These are phyloP conservation scores for Corydoras maculifer DNA, from an alignment of 2,113 vertebrate genomes.

Conservation along the genomic window DNA sequence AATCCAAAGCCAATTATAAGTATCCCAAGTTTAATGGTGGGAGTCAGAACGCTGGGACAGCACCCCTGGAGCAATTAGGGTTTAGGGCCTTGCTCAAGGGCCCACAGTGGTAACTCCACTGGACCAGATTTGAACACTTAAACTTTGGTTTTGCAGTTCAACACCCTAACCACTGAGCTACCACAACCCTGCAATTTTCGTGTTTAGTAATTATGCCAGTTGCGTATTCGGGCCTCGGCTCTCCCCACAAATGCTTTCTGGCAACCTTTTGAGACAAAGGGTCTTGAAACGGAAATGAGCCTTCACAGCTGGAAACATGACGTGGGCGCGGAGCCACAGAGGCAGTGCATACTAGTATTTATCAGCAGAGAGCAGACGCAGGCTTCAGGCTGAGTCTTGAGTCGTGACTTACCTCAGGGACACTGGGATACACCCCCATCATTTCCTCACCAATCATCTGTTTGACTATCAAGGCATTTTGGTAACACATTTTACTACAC, in stretches of 20 bases:
- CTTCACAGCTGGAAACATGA: conserved; percentile 25
- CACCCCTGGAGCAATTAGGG: no score
- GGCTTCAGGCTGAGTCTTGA: conserved; percentile 27
- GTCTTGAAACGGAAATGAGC: conserved; percentile 12
- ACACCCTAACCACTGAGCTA: no score
- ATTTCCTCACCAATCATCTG: neutral
- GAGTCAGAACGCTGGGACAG: no score
- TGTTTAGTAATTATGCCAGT: neutral
- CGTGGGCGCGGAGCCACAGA: conserved; percentile 18
- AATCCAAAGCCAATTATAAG: no score
- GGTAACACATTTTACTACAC: neutral
- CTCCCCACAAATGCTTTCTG: conserved; percentile 5
- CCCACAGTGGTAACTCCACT: no score
- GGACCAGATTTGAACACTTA: no score
- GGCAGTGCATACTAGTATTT: conserved; percentile 31
- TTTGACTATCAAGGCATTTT: neutral
- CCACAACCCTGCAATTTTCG: no score
- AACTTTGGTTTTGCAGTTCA: no score
- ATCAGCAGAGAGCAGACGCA: conserved; percentile 33
- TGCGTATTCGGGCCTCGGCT: neutral
- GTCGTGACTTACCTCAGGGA: conserved; percentile 37
- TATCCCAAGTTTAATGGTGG: no score
- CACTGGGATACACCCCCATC: conserved; percentile 11
- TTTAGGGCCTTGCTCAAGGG: no score
- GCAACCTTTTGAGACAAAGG: conserved; percentile 2